Evolutionary conservation across 1,140 invertebrate species (phyloP).

Genomic region (Drosophila miranda): DNA sequence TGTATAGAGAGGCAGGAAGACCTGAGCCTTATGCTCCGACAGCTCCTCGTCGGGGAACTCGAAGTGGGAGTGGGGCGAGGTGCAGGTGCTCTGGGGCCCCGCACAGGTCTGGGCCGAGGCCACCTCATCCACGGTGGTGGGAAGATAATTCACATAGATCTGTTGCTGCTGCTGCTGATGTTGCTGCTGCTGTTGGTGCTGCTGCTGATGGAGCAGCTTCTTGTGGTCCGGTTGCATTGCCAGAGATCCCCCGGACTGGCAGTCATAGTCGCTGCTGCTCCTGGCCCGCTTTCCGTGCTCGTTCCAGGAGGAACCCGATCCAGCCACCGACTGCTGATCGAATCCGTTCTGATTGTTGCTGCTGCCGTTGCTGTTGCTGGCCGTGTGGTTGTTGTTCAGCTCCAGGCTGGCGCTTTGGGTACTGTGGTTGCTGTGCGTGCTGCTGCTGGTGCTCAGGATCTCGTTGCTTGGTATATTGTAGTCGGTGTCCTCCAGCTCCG

Average conservation of each 20-base stretch:
- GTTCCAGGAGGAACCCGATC: slow-evolving; percentile 49
- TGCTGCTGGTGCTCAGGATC: slow-evolving; percentile 74
- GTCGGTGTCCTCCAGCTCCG: slow-evolving; percentile 70
- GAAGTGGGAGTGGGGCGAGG: slow-evolving; percentile 65
- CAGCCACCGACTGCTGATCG: slow-evolving; percentile 34
- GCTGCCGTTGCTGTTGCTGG: slow-evolving; percentile 22
- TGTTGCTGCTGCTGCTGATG: slow-evolving; percentile 57
- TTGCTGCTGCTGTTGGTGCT: slow-evolving; percentile 49
- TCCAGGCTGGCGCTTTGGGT: slow-evolving; percentile 65
- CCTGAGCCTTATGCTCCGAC: slow-evolving; percentile 65
- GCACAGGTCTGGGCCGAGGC: slow-evolving; percentile 46
- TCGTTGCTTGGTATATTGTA: slow-evolving; percentile 77
- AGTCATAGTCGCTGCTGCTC: slow-evolving; percentile 71
- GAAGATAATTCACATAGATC: slow-evolving; percentile 72
- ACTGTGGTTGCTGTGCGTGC: slow-evolving; percentile 73
- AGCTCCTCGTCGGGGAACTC: slow-evolving; percentile 71
- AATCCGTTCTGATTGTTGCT: slow-evolving; percentile 36
- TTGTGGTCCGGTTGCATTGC: slow-evolving; percentile 70
- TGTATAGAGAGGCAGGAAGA: slow-evolving; percentile 55
- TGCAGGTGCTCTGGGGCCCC: slow-evolving; percentile 51
- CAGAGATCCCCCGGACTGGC: slow-evolving; percentile 49
- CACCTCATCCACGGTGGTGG: slow-evolving; percentile 76
- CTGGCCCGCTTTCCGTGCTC: slow-evolving; percentile 71
- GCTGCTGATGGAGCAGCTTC: slow-evolving; percentile 58
- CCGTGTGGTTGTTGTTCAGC: slow-evolving; percentile 61